These are phyloP conservation scores for Varanus komodoensis DNA, from an alignment of 2,113 vertebrate species.

Conservation along the genomic window DNA sequence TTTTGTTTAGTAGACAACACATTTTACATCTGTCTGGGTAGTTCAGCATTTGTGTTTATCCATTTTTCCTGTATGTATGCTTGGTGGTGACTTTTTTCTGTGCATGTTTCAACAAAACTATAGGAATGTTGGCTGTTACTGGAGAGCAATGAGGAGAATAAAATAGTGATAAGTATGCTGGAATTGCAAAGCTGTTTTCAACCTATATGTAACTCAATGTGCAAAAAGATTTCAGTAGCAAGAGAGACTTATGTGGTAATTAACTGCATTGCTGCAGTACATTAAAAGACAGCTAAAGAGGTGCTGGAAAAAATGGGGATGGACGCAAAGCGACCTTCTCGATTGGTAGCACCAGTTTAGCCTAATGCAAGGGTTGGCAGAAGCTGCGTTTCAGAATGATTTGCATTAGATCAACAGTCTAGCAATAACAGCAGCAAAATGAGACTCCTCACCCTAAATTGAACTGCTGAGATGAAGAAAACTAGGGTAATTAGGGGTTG, in stretches of 20 bases:
- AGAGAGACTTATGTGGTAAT: not conserved
- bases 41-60: slow-evolving; percentile 53
- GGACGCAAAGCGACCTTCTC: not conserved
- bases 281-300: not conserved
- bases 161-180: slow-evolving; percentile 5
- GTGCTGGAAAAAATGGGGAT: fast-evolving
- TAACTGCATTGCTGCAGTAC: not conserved
- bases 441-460: no score
- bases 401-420: no score
- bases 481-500: no score
- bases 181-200: not conserved
- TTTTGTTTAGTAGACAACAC: slow-evolving; percentile 61
- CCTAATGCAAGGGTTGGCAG: no score
- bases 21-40: slow-evolving; percentile 55
- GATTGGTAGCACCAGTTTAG: not conserved
- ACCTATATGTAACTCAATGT: not conserved
- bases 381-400: no score
- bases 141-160: slow-evolving; percentile 35
- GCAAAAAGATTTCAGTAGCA: not conserved
- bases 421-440: no score
- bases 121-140: slow-evolving; percentile 55
- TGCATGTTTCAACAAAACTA: slow-evolving; percentile 57
- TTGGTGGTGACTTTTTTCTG: slow-evolving; percentile 66
- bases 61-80: slow-evolving; percentile 47
- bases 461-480: no score